Base-by-base conservation (phyloP, 2,113 vertebrate genomes). In the Sylvilagus bachmani region DNA sequence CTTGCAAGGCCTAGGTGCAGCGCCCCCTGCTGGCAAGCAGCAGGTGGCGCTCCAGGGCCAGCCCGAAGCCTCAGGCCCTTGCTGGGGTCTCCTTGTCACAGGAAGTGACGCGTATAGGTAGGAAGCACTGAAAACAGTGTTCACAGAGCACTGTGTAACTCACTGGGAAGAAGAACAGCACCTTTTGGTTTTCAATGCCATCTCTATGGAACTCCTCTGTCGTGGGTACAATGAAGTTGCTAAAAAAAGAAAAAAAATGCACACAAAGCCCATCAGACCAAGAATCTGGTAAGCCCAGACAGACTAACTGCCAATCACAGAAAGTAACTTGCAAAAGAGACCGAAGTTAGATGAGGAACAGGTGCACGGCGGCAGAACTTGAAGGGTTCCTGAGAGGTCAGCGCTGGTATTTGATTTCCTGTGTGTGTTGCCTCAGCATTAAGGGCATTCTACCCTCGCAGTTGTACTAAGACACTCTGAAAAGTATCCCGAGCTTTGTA, bases 401-500 rank as follows among this genome's bases (percentile, higher is more conserved):
- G 95, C n/a, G 62, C 92, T 93, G 96, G 95, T 97, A 86, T 97
- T 98, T 95, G 97, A 93, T 97, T 97, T 97, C 95, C 94, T 96
- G 83, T 95, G 97, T 98, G 91, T 97, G 95, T 98, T 97, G 97
- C 98, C 98, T 98, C 97, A 97, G 98, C 98, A 98, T 98, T 98
- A 97, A 98, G 98, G 98, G 94, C 94, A 91, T 98, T 98, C 96
- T 98, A 98, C 96, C 97, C 93, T 98, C 98, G 98, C 98, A 97
- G 98, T 98, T 95, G 97, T 98, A 98, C 98, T 98, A 98, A 98
- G 98, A 98, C 97, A 98, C 96, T 98, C 97, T 98, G 97, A 96
- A 97, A 97, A 97, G 94, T 98, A 98, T 98, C 97, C 97, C 91
- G 95, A 98, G 98, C 98, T 98, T 98, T 98, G 98, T 97, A 99